Conservation (phyloP, 2,113 vertebrate species). For the Coptodon bakossiorum region DNA sequence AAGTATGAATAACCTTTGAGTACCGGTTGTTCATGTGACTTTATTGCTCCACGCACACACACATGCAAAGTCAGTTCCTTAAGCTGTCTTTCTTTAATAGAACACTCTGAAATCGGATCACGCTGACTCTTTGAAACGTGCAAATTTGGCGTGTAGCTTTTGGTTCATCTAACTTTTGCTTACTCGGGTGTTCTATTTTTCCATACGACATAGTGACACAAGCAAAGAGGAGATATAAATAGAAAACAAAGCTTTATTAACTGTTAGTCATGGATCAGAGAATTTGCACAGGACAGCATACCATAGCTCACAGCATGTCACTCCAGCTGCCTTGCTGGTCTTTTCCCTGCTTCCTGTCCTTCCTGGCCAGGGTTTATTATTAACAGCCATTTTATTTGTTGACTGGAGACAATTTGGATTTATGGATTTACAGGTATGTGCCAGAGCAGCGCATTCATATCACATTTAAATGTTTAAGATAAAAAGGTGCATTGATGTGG, state of each 20-base stretch:
- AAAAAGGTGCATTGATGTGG: not conserved
- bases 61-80: not conserved
- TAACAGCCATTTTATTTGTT: slow-evolving; percentile 15
- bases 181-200: slow-evolving; percentile 24
- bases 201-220: not conserved
- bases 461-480: not conserved
- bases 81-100: not conserved
- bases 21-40: not conserved
- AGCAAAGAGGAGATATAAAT: not conserved
- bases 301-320: not conserved
- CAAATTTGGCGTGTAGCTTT: not conserved
- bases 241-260: slow-evolving; percentile 22
- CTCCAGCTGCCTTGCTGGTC: not conserved
- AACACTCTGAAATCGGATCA: not conserved
- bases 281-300: not conserved
- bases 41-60: not conserved
- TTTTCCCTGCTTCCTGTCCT: not conserved
- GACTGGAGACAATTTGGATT: not conserved
- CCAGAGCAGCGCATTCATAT: not conserved
- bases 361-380: slow-evolving; percentile 32
- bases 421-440: not conserved
- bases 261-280: slow-evolving; percentile 34
- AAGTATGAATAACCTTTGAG: not conserved
- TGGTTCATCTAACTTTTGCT: not conserved
- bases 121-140: not conserved